Base-by-base conservation (phyloP, 2,113 vertebrate genomes). In the Xyrauchen texanus region DNA sequence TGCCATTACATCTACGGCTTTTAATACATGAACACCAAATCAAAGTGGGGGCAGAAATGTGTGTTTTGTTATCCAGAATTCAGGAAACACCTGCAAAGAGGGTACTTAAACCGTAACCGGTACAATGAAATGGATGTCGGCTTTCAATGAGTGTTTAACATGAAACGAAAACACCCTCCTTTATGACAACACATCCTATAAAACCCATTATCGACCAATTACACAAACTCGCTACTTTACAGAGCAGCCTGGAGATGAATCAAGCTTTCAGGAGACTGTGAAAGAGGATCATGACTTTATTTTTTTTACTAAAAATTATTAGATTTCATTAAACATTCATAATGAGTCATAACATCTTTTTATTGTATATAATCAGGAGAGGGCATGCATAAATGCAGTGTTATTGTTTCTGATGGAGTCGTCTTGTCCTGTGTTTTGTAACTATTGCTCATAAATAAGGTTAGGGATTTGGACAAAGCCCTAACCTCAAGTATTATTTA, bases 81-180 rank as follows among this genome's bases (percentile, higher is more conserved):
- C 46, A 77, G 82, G 78, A 81, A 72, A 74, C 61, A 75, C 65
- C 75, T 60, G 82, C 78, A 49, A 63, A 58, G 49, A 72, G 62
- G 60, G 78, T 45, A 77, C 73, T 77, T 80, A 80, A 77, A 69
- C 72, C 61, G 45, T 76, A 53, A 68, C 13, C 78, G 68, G 15
- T 45, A 69, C 58, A 51, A 69, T 68, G 55, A 52, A 53, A 78
- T 42, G 44, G 51, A 75, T 67, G 67, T 51, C 46, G 57, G 52
- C 74, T 63, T 79, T 70, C 82, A 86, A 77, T 78, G 81, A 64
- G 74, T 68, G 68, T 66, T 69, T 82, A 88, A 87, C 67, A 79
- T 47, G 81, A 76, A 4, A 70, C 70, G 81, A 81, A 87, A 86
- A 83, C 78, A 34, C 34, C 73, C 60, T 51, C 82, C 87, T 84